These are phyloP conservation scores for Macrobrachium nipponense DNA, from an alignment of 1,140 invertebrate genomes.

Conservation along the genomic window DNA sequence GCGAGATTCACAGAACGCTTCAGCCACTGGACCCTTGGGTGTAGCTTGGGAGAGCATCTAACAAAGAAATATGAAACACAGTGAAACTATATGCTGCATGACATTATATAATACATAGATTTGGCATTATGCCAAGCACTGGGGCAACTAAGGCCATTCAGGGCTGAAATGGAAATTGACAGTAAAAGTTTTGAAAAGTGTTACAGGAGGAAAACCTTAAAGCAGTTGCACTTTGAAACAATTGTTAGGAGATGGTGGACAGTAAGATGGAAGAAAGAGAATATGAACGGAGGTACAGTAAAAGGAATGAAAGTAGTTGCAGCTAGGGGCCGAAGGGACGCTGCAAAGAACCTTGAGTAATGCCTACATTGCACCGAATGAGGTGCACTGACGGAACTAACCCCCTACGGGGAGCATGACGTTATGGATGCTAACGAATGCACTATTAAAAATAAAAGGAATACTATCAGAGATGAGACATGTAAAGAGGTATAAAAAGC, in stretches of 20 bases:
- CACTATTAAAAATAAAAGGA: neutral
- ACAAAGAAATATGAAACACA: neutral
- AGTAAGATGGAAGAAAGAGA: conserved; percentile 15
- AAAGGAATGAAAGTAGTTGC: too few relatives aligned
- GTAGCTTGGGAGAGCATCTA: conserved; percentile 39
- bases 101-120: neutral
- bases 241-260: neutral
- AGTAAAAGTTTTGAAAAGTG: too few relatives aligned
- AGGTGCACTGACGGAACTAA: too few relatives aligned
- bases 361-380: too few relatives aligned
- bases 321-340: too few relatives aligned
- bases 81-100: neutral
- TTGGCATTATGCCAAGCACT: too few relatives aligned
- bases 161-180: too few relatives aligned
- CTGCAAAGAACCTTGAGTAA: too few relatives aligned
- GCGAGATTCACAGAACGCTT: conserved; percentile 39
- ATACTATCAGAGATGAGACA: neutral
- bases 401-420: too few relatives aligned
- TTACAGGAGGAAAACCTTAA: too few relatives aligned
- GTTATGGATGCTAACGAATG: neutral
- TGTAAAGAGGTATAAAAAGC: neutral
- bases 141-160: too few relatives aligned
- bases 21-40: conserved; percentile 44
- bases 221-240: conserved; percentile 4
- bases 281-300: too few relatives aligned